Percentiles rank a stretch among this genome's conserved stretches.
These are phyloP conservation scores for Dryoscopus gambensis DNA, from an alignment of 2,113 vertebrate species.

Conservation along the genomic window DNA sequence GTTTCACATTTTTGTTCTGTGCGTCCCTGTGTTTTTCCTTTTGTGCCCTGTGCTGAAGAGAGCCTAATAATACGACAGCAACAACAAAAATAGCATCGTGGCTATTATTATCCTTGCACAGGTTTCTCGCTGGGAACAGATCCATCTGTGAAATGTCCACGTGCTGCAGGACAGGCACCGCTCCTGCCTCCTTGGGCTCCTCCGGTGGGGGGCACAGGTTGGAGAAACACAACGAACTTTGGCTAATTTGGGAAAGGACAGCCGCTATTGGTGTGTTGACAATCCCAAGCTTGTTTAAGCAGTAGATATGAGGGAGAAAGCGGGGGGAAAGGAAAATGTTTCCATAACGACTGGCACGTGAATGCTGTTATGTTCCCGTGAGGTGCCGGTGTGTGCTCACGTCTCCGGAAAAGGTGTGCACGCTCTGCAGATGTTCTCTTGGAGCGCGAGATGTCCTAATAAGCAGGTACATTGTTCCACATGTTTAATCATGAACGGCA, in stretches of 20 bases:
- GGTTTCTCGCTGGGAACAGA: neutral
- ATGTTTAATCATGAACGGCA: neutral
- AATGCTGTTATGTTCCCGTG: neutral
- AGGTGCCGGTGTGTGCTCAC: neutral
- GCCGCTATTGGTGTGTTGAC: neutral
- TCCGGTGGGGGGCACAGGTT: neutral
- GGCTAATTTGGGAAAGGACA: neutral
- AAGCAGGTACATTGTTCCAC: conserved; percentile 52
- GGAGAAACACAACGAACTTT: neutral
- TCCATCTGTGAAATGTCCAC: neutral
- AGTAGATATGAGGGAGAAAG: neutral
- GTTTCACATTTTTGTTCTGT: neutral
- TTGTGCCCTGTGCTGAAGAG: neutral
- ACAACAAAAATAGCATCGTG: neutral
- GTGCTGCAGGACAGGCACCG: neutral
- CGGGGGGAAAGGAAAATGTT: neutral
- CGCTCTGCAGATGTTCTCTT: conserved; percentile 39
- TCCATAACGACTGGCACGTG: conserved; percentile 30
- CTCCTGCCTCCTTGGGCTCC: neutral
- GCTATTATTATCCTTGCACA: neutral
- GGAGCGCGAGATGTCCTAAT: neutral
- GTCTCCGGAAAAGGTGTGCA: neutral
- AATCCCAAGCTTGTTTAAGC: neutral
- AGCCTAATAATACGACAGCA: neutral
- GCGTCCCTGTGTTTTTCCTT: neutral